A percentile compares a stretch with the other conserved stretches of the same genome.
phyloP scores from a whole-genome alignment of 2,888 invertebrate genomes.

The Caenorhabditis panamensis region DNA sequence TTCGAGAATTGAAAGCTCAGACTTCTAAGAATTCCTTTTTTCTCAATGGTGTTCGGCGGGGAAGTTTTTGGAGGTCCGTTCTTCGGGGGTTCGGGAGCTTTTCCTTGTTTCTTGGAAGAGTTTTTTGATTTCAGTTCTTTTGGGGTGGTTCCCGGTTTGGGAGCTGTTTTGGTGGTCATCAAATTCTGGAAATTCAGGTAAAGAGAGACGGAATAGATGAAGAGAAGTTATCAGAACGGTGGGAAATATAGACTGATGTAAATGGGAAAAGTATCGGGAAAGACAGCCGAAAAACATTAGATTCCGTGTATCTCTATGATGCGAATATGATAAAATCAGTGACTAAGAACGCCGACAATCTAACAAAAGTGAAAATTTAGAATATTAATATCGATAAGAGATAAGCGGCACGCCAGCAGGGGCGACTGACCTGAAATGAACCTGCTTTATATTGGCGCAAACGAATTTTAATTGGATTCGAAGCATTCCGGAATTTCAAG shows the following conservation, averaged over 20 bases:
- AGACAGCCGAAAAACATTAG: neutral
- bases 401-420: neutral
- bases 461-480: constrained; percentile 5
- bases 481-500: neutral
- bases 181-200: neutral
- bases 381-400: constrained; percentile 9
- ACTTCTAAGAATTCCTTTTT: constrained; percentile 75
- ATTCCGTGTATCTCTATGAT: neutral
- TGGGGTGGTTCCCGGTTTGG: constrained; percentile 51
- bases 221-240: neutral
- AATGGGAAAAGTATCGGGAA: neutral
- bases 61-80: constrained; percentile 58
- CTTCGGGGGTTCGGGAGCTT: constrained; percentile 59
- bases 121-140: constrained; percentile 59
- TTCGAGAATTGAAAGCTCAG: constrained; percentile 74
- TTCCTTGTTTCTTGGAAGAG: constrained; percentile 38
- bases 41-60: constrained; percentile 56
- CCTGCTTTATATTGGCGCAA: constrained; percentile 1
- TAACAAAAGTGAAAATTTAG: constrained; percentile 25
- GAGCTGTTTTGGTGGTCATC: constrained; percentile 58
- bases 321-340: neutral
- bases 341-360: neutral
- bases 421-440: constrained; percentile 22
- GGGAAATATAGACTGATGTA: neutral
- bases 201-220: neutral